Percentiles rank a stretch among this genome's conserved stretches.
phyloP scores from a whole-genome alignment of 2,113 vertebrate genomes.

The Prunella fulvescens region DNA sequence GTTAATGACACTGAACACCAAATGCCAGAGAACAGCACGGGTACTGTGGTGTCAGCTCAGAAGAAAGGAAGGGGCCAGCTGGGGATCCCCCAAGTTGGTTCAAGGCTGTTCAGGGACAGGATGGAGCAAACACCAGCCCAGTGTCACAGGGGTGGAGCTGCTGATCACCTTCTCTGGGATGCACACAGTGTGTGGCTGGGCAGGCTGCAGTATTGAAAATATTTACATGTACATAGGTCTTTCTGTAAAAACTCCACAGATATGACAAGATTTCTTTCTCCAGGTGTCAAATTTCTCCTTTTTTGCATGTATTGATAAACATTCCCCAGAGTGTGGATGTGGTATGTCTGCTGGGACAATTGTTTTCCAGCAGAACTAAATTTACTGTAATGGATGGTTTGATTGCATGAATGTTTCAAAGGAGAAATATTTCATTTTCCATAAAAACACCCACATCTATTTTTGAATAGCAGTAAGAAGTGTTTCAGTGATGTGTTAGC shows the following conservation, averaged over 20 bases:
- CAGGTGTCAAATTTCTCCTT: background rate
- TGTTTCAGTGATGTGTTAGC: background rate
- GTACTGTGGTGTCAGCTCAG: background rate
- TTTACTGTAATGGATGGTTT: background rate
- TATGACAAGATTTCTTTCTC: background rate
- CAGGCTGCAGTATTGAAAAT: background rate
- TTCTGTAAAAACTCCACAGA: background rate
- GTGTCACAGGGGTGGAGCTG: rapidly evolving
- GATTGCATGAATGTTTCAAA: background rate
- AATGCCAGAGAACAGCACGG: background rate
- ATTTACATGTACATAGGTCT: background rate
- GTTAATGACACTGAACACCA: too few species aligned
- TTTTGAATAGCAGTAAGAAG: background rate
- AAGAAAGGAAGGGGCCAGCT: background rate
- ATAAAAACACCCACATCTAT: background rate
- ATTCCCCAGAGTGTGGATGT: background rate
- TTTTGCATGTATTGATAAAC: background rate
- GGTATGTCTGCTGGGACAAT: background rate
- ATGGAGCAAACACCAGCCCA: rapidly evolving
- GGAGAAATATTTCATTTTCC: background rate
- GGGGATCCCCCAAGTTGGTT: rapidly evolving
- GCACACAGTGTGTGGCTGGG: rapidly evolving
- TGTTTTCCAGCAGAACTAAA: background rate
- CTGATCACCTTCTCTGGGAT: background rate
- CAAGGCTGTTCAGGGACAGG: background rate